Conservation (phyloP, 2,113 vertebrate genomes). For the Haplotaxodon microlepis region DNA sequence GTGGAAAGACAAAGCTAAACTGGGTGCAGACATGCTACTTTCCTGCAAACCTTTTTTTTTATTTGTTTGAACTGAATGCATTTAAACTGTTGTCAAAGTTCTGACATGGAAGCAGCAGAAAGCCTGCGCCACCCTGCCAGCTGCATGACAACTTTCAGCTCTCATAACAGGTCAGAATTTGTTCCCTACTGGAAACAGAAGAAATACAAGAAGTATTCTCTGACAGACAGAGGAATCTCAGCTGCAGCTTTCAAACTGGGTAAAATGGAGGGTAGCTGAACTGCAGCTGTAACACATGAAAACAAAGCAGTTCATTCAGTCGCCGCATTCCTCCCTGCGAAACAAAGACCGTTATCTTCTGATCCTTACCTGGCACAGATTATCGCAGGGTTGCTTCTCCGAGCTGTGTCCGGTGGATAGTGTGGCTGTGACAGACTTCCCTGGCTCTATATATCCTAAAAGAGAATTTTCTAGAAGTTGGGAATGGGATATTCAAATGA, state of each 20-base stretch:
- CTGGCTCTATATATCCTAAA: constrained; percentile 62
- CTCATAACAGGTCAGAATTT: neutral
- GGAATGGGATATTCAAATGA: constrained; percentile 72
- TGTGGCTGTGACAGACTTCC: neutral
- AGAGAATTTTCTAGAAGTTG: constrained; percentile 85
- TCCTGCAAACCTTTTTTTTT: neutral
- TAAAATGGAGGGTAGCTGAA: neutral
- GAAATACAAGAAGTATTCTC: neutral
- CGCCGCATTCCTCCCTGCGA: constrained; percentile 8
- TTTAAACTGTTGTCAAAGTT: neutral
- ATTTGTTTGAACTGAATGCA: neutral
- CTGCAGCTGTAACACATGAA: constrained; percentile 7
- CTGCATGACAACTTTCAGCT: neutral
- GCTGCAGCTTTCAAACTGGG: neutral
- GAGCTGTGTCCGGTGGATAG: neutral
- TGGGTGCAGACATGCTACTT: neutral
- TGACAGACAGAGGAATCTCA: neutral
- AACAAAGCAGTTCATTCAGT: constrained; percentile 16
- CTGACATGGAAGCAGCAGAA: neutral
- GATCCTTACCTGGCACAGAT: constrained; percentile 50
- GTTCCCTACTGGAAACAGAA: neutral
- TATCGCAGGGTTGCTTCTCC: neutral
- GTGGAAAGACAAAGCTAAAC: neutral
- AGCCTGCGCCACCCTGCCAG: neutral
- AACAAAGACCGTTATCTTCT: neutral